Conservation (phyloP, 2,888 invertebrate genomes). For the Drosophila engyochracea region DNA sequence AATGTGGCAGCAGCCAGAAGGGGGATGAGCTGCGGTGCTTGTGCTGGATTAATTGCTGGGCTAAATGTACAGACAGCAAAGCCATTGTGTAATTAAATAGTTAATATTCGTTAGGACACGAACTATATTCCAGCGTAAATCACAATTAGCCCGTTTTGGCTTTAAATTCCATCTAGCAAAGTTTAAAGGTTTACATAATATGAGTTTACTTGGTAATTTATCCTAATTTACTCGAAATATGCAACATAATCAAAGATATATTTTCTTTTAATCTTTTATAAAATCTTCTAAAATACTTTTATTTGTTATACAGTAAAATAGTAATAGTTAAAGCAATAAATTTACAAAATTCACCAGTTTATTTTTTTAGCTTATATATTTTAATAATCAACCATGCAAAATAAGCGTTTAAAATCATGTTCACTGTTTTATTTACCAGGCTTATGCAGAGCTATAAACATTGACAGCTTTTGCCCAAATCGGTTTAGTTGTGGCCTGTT, state of each 20-base stretch:
- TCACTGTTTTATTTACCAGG: neutral
- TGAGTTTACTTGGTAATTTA: neutral
- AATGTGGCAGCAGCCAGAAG: neutral
- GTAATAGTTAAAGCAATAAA: neutral
- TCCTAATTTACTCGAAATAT: neutral
- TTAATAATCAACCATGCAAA: neutral
- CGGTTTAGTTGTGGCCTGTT: neutral
- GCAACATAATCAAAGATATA: neutral
- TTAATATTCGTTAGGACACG: neutral
- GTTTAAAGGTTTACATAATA: neutral
- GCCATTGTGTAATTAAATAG: neutral
- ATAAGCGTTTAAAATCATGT: neutral
- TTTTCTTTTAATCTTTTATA: neutral
- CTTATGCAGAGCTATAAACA: neutral
- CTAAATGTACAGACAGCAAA: neutral
- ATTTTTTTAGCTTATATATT: neutral
- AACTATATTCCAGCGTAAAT: neutral
- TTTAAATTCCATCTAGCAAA: neutral
- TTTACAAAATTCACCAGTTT: neutral
- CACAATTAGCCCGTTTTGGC: neutral
- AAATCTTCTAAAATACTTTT: too few relatives aligned
- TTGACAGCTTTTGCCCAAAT: neutral
- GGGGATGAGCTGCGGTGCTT: neutral
- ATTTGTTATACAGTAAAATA: neutral
- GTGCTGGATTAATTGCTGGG: neutral